Conservation (phyloP, 92 coral and sea anemone species). For the Phenganax marumi region DNA sequence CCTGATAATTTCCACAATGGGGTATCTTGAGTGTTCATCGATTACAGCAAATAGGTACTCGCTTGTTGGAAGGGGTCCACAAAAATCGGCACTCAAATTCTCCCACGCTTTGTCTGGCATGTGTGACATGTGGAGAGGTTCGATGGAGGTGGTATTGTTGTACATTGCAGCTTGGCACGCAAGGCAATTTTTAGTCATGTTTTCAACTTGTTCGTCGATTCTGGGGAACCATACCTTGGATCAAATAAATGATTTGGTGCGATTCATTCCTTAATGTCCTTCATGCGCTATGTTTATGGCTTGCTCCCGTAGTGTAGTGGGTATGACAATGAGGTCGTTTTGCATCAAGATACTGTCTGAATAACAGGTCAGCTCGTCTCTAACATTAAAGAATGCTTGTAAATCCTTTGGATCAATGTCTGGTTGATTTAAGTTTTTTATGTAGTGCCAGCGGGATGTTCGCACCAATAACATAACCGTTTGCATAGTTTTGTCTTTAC, state of each 20-base stretch:
- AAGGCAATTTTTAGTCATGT: neutral
- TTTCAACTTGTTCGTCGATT: neutral
- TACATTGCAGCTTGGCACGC: constrained; percentile 17
- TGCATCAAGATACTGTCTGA: neutral
- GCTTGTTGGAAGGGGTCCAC: constrained; percentile 2
- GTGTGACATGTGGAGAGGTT: constrained; percentile 23
- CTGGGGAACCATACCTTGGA: constrained; percentile 29
- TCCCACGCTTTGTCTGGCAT: constrained; percentile 34
- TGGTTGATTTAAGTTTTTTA: neutral
- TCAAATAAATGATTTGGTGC: constrained; percentile 23
- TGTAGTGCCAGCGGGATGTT: constrained; percentile 10
- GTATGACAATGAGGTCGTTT: constrained; percentile 9
- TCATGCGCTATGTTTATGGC: constrained; percentile 40
- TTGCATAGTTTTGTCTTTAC: neutral
- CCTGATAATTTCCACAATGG: constrained; percentile 32
- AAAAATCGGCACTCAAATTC: neutral
- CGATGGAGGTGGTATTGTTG: neutral
- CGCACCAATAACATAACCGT: constrained; percentile 24
- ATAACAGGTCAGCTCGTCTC: constrained; percentile 12
- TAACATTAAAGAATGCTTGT: neutral
- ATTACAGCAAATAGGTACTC: no score
- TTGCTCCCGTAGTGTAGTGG: neutral
- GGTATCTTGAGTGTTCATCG: constrained; percentile 36
- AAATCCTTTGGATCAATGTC: neutral
- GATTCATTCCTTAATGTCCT: constrained; percentile 54